Base-by-base conservation (phyloP, 2,888 invertebrate species). In the Chloroclystis v-ata region DNA sequence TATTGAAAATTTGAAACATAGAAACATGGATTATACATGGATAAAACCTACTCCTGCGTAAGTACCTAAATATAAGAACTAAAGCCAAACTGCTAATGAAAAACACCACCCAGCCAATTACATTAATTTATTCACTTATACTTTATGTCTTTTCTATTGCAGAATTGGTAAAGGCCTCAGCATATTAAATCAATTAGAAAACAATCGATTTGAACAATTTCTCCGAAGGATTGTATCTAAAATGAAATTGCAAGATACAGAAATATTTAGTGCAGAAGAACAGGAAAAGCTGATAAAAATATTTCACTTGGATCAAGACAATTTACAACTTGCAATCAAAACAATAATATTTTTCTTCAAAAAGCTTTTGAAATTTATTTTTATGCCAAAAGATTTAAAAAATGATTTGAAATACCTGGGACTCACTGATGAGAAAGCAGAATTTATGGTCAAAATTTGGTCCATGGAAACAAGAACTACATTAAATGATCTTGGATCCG, bases 261-360 rank as follows among this genome's bases (percentile, higher is more conserved):
- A 84, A 63, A 75, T 85, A 63, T 87, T 87, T 54, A 82, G 75
- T 37, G 71, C 69, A 37, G 80, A 81, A 25, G 86, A 87, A 62
- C 69, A 53, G 53, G 60, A 60, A 28, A 87, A 86, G 57, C 69
- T 87, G 12, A 66, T 72, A 46, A 78, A 70, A 59, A 78, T 87
- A 65, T 85, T 86, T 59, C 70, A 76, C 53, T 56, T 79, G 25
- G 69, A 73, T 47, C 70, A 75, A 57, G 79, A 78, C 28, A 69
- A 57, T 39, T 63, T 86, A 40, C 49, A 67, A 1, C 46, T 85
- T 42, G 67, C 72, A 10, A 75, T 85, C 5, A 85, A 82, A 72
- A 78, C 82, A 28, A 59, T 82, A 29, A 61, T 78, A 16, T 85
- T 80, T 58, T 55, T 86, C 43, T 76, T 76, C 30, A 85, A 78